Evolutionary conservation across 2,888 invertebrate species (phyloP).

Genomic region (Rhorus exstirpatorius): DNA sequence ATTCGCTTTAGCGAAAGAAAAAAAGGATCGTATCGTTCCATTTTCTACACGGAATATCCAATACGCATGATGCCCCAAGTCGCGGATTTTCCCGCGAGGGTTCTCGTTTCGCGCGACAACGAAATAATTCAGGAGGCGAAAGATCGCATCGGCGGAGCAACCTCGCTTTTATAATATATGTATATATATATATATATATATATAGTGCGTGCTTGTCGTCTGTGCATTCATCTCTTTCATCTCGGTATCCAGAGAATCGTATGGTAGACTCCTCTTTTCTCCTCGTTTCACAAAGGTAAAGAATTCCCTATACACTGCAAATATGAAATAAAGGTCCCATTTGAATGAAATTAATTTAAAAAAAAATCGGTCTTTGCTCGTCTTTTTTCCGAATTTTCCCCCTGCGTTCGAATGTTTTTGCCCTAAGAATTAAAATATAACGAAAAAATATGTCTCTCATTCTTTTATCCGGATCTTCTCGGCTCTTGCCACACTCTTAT

Average conservation of each 20-base stretch:
- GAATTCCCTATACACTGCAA: not conserved
- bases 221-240: not conserved
- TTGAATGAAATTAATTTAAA: not conserved
- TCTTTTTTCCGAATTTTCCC: not conserved
- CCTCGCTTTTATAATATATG: too few species aligned
- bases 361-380: not conserved
- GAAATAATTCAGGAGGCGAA: conserved; percentile 59
- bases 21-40: conserved; percentile 9
- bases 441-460: conserved; percentile 35
- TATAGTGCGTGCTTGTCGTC: too few species aligned
- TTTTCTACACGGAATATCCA: not conserved
- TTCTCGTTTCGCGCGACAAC: conserved; percentile 25
- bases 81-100: conserved; percentile 12
- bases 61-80: not conserved
- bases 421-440: conserved; percentile 19
- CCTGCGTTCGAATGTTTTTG: not conserved
- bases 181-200: too few species aligned
- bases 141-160: too few species aligned
- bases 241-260: conserved; percentile 20
- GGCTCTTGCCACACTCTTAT: not conserved
- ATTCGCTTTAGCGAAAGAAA: too few species aligned
- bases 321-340: not conserved
- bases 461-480: conserved; percentile 21
- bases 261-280: not conserved
- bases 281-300: not conserved